phyloP scores from a whole-genome alignment of 2,113 vertebrate species.

The Calcarius ornatus region DNA sequence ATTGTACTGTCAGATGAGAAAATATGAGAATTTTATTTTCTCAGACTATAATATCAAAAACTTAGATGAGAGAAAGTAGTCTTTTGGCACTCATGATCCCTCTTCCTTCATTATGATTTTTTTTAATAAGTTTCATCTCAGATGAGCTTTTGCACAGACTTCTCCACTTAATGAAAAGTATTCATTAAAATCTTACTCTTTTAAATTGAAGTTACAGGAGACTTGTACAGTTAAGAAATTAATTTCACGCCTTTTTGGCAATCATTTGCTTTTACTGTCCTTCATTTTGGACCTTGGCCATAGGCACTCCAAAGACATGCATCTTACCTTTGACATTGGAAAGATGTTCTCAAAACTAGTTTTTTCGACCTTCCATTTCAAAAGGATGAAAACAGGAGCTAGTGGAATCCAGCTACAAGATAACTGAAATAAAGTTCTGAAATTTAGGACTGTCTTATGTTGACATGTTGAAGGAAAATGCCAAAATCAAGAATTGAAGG shows the following conservation, averaged over 20 bases:
- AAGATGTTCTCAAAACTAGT: not conserved
- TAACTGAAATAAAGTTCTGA: constrained; percentile 10
- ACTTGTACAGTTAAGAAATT: not conserved
- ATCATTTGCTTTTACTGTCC: not conserved
- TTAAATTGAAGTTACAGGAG: not conserved
- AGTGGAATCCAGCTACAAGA: not conserved
- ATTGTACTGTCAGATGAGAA: not conserved
- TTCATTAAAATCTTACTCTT: constrained; percentile 10
- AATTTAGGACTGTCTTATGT: not conserved
- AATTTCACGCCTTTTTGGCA: constrained; percentile 16
- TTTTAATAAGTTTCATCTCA: not conserved
- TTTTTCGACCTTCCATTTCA: not conserved
- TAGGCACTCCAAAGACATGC: not conserved
- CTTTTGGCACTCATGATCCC: not conserved
- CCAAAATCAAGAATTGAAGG: not conserved
- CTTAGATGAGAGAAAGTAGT: not conserved
- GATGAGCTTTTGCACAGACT: not conserved
- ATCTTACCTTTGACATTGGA: not conserved
- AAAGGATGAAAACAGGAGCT: not conserved
- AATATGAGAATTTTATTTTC: not conserved
- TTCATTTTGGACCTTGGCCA: not conserved
- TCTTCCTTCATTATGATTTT: not conserved
- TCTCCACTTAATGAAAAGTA: not conserved
- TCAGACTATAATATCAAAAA: not conserved
- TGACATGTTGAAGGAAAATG: not conserved